phyloP scores from a whole-genome alignment of 2,888 invertebrate species.

The Melanostoma scalare region DNA sequence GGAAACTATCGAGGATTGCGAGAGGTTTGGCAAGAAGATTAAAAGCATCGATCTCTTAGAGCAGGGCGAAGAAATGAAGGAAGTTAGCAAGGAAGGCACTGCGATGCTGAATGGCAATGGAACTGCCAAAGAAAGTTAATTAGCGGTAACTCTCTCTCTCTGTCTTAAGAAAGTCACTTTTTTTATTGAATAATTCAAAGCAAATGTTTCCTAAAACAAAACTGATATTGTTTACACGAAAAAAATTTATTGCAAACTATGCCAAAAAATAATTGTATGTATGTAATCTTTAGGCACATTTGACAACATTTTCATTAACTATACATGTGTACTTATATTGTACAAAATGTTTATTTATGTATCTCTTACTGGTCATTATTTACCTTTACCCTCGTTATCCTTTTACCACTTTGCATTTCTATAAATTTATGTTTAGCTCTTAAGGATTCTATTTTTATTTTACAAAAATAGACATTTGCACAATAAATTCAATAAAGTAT shows the following conservation, averaged over 20 bases:
- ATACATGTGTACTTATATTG: background rate
- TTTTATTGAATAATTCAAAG: too few relatives aligned
- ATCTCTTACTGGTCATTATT: slow-evolving; percentile 18
- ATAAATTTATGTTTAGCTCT: slow-evolving; percentile 11
- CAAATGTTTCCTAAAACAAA: too few relatives aligned
- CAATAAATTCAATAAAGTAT: background rate
- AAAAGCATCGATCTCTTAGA: slow-evolving; percentile 74
- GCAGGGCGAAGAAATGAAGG: slow-evolving; percentile 55
- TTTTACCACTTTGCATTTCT: slow-evolving; percentile 34
- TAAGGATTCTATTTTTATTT: background rate
- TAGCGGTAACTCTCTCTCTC: too few relatives aligned
- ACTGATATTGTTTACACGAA: too few relatives aligned
- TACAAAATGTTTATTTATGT: background rate
- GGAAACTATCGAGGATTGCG: slow-evolving; percentile 92
- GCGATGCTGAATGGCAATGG: slow-evolving; percentile 44
- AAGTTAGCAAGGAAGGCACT: slow-evolving; percentile 39
- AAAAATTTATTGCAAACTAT: too few relatives aligned
- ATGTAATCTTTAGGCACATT: too few relatives aligned
- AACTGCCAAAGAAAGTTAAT: slow-evolving; percentile 45
- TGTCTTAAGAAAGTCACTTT: too few relatives aligned
- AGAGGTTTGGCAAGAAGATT: slow-evolving; percentile 84
- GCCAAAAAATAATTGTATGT: too few relatives aligned
- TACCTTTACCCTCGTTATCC: slow-evolving; percentile 5
- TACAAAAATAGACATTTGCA: slow-evolving; percentile 5
- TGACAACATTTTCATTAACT: too few relatives aligned